These are phyloP conservation scores for Grammatotria lemairii DNA, from an alignment of 2,113 vertebrate genomes.

Conservation along the genomic window DNA sequence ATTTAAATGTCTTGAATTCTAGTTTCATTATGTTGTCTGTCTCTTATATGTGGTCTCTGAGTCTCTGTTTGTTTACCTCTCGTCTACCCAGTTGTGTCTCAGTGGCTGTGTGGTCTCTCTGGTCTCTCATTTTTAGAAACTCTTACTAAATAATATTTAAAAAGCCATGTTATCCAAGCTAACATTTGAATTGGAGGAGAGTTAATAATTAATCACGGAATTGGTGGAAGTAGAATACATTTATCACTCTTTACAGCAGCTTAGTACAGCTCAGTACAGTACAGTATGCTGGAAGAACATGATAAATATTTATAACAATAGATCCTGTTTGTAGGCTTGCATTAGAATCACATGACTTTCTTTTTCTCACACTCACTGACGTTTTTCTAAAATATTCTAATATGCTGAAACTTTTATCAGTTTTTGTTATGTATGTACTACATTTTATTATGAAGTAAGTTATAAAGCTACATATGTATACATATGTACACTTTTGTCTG, in stretches of 20 bases:
- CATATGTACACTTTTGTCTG: neutral
- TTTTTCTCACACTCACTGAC: neutral
- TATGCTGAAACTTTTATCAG: neutral
- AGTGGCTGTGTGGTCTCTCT: neutral
- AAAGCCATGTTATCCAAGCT: neutral
- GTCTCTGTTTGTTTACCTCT: neutral
- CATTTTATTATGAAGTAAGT: neutral
- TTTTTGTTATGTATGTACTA: neutral
- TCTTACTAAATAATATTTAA: neutral
- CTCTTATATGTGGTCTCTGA: neutral
- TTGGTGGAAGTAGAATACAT: neutral
- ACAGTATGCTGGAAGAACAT: neutral
- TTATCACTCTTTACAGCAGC: neutral
- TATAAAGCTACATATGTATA: neutral
- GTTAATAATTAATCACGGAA: neutral
- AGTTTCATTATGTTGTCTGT: neutral
- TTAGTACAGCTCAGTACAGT: neutral
- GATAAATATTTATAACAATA: neutral
- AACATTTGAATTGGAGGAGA: neutral
- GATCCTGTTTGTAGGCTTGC: neutral
- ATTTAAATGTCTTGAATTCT: neutral
- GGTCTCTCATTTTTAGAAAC: neutral
- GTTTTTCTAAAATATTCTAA: neutral
- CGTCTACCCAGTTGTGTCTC: neutral
- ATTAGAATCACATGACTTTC: neutral